Evolutionary conservation across 2,797 vertebrate species (phyloP), one percentile per base, ranked within the genome.

Genomic region (Falco berigora): DNA sequence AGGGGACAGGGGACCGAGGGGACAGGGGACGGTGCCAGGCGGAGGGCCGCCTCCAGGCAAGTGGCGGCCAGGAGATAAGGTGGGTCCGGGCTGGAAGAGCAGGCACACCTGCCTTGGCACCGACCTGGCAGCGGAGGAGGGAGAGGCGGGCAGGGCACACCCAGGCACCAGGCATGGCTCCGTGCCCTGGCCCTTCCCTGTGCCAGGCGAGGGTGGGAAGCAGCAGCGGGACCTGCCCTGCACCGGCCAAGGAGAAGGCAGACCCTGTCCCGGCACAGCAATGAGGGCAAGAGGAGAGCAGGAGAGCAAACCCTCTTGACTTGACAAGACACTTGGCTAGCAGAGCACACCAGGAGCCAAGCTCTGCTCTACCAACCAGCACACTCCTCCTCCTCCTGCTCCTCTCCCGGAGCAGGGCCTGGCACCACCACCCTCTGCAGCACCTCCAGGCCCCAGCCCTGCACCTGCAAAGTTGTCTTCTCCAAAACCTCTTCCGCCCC

Each of bases 121-220:
- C 15, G 4, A 23, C 28, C 78, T 28, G 59, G 53, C 76, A 61
- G 87, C 11, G 1, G 36, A 6, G 30, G 28, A 53, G 77, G 61
- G 67, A 4, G 16, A 61, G 74, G 62, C 0, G 0, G 27, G 42
- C 47, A 38, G 66, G 64, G 69, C 0, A 0, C 85, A 66, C 64
- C 80, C 75, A 67, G 56, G 74, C 61, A 32, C 13, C 1, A 0
- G 61, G 73, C 69, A 92, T 3, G 0, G 3, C 40, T 68, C 53
- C 2, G 9, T 23, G 42, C 77, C 67, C 36, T 4, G 0, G 46
- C 52, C 64, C 58, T 17, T 30, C 52, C 77, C 20, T 4, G 46
- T 34, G 6, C 22, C 64, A 2, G 1, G 49, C 18, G n/a, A 56
- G 17, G 30, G 11, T 15, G 55, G 72, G 59, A 38, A 40, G n/a